Conservation (phyloP, 2,113 vertebrate species). For the Collichthys lucidus region DNA sequence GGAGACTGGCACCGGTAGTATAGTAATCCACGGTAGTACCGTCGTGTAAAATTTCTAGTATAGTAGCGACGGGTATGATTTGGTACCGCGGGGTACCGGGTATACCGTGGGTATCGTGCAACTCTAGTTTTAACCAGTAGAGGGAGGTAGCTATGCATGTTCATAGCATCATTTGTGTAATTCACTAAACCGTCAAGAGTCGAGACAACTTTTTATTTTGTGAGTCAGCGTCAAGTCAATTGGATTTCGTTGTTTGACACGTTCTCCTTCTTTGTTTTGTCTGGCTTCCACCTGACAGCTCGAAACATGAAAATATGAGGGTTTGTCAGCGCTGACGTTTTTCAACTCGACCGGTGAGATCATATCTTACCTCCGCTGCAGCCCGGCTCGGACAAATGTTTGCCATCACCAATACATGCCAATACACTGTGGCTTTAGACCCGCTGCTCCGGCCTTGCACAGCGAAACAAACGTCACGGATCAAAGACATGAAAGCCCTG, state of each 20-base stretch:
- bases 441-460: conserved; percentile 7
- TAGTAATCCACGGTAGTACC: too few species aligned
- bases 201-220: neutral
- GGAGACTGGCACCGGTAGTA: too few species aligned
- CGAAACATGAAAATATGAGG: neutral
- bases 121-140: too few species aligned
- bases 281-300: conserved; percentile 3
- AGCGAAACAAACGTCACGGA: conserved; percentile 66
- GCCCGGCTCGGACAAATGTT: conserved; percentile 55
- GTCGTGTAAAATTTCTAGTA: too few species aligned
- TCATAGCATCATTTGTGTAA: too few species aligned
- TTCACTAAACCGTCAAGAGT: too few species aligned
- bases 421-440: conserved; percentile 52
- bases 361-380: conserved; percentile 22
- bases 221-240: neutral
- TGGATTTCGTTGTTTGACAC: too few species aligned
- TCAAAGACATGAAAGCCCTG: conserved; percentile 72
- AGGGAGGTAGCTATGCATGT: too few species aligned
- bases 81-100: too few species aligned
- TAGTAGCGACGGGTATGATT: too few species aligned
- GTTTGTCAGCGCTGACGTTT: conserved; percentile 28
- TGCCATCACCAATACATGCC: conserved; percentile 47
- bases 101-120: too few species aligned
- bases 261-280: neutral
- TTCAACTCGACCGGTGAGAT: conserved; percentile 28